Percentiles rank a stretch among this genome's conserved stretches.
phyloP scores from a whole-genome alignment of 2,888 invertebrate genomes.

The Oscheius onirici region DNA sequence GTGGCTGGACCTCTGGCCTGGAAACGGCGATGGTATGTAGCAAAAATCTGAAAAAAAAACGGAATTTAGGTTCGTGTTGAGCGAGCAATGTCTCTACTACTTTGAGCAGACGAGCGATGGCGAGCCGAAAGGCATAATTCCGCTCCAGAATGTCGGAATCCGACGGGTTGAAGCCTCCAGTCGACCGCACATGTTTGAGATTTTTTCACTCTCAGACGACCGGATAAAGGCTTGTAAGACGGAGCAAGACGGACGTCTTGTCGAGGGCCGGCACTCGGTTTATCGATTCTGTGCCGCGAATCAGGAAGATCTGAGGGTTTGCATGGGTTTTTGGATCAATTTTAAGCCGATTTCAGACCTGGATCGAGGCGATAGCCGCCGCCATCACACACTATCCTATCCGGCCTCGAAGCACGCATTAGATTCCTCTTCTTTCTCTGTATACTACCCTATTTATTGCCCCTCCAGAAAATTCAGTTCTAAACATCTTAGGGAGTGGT shows the following conservation, averaged over 20 bases:
- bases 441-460: neutral
- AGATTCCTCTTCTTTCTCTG: neutral
- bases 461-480: too few relatives aligned
- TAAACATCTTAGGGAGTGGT: constrained; percentile 1
- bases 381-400: constrained; percentile 40
- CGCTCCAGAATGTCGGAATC: constrained; percentile 57
- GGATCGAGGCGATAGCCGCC: constrained; percentile 52
- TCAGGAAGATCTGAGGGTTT: constrained; percentile 48
- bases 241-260: constrained; percentile 84
- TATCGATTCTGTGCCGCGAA: constrained; percentile 92
- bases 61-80: constrained; percentile 52
- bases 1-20: constrained; percentile 56
- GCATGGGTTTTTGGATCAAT: neutral
- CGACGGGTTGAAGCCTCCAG: constrained; percentile 47
- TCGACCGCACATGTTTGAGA: constrained; percentile 59
- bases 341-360: constrained; percentile 32
- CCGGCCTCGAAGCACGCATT: constrained; percentile 54
- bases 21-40: constrained; percentile 55
- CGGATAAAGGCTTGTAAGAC: constrained; percentile 59
- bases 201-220: constrained; percentile 54
- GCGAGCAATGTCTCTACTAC: constrained; percentile 57
- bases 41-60: neutral
- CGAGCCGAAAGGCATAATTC: constrained; percentile 58
- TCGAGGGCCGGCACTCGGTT: constrained; percentile 78
- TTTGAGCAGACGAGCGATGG: constrained; percentile 53